Conservation (phyloP, 2,113 vertebrate genomes). For the Poeciliopsis retropinna region DNA sequence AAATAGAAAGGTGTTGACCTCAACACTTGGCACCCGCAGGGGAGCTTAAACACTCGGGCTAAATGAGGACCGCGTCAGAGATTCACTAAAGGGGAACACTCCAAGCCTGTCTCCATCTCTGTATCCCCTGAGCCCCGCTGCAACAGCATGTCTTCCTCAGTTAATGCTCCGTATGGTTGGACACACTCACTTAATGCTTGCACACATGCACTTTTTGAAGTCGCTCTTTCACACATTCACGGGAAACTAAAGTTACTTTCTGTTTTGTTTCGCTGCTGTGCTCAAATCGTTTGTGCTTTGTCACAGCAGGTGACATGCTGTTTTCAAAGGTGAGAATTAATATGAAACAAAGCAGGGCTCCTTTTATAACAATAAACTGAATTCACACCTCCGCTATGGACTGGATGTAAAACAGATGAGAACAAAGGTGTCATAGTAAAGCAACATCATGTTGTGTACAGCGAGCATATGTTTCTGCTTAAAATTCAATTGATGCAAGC, state of each 20-base stretch:
- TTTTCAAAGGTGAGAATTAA: conserved; percentile 11
- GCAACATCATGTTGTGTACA: too few relatives aligned
- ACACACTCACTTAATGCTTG: conserved; percentile 1
- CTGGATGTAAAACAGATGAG: too few relatives aligned
- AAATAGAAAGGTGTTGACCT: conserved; percentile 51
- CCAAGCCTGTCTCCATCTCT: conserved; percentile 42
- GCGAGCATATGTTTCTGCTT: too few relatives aligned
- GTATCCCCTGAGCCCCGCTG: conserved; percentile 36
- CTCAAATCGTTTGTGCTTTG: conserved; percentile 12
- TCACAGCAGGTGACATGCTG: conserved; percentile 22
- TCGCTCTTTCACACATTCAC: conserved; percentile 34
- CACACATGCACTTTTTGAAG: conserved; percentile 2
- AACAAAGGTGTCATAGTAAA: too few relatives aligned
- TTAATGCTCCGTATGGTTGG: conserved; percentile 17
- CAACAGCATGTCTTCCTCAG: conserved; percentile 40
- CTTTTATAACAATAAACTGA: too few relatives aligned
- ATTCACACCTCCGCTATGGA: too few relatives aligned
- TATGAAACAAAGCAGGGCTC: neutral
- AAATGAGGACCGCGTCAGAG: conserved; percentile 48
- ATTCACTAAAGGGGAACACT: conserved; percentile 41
- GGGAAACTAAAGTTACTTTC: conserved; percentile 27
- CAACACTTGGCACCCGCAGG: conserved; percentile 42
- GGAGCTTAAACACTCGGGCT: conserved; percentile 44
- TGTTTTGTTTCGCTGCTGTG: conserved; percentile 13
- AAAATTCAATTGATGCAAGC: too few relatives aligned